Evolutionary conservation across 1,140 invertebrate species (phyloP), one percentile per base, ranked within the genome.

Genomic region (Leptonema lineaticorne): DNA sequence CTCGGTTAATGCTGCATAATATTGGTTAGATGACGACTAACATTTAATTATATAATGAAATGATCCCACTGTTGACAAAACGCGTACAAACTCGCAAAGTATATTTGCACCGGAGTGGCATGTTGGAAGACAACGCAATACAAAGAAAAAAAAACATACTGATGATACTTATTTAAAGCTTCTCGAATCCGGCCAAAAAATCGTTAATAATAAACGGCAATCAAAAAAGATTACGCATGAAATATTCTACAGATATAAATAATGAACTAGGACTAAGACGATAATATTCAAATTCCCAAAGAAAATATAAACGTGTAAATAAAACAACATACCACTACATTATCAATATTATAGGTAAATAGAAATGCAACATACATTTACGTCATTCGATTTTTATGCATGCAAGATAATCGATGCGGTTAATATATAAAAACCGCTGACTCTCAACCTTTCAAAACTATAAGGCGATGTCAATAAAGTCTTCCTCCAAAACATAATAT

Each of bases 311-410:
- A 41, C 37, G 37, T 41, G 2, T 11, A 11, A 41, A 41, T 41
- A 4, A 41, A 41, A 4, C 3, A 41, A 41, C 2, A 41, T 41
- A 2, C 2, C 11, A 41, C 11, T 2, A 41, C 37, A 41, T 2
- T 11, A 4, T 2, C 9, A 4, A 11, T 11, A 41, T 1, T 11
- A 33, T 6, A 33, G 30, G 30, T 41, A 11, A 9, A 11, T 41
- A 2, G 2, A 11, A 41, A 41, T 41, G 37, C 2, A 41, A 33
- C 20, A 6, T 11, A 11, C 46, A 53, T 24, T 24, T 53, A 24
- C 50, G 50, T 53, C 50, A 53, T 53, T 53, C 20, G 22, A 53
- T 26, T 53, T 53, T 53, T 53, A 53, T 14, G 50, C 50, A 53
- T 4, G 4, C 16, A 1, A 20, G 37, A 41, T 41, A 41, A n/a